Evolutionary conservation across 1,140 invertebrate species (phyloP), one percentile per base, ranked within the genome.

Genomic region (Brachionus paranguensis): DNA sequence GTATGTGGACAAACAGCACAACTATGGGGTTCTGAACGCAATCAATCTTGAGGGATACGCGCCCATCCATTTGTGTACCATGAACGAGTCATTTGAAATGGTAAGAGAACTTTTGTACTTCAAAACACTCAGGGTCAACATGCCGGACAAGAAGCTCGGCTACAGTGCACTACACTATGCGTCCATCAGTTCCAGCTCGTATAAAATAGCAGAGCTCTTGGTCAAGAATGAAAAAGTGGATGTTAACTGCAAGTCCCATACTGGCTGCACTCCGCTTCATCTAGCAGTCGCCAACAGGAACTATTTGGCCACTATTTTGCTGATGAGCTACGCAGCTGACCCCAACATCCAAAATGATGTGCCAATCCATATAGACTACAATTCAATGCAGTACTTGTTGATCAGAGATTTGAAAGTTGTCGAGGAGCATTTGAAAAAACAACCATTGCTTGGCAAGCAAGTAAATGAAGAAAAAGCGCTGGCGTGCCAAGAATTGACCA

Each of bases 271-370:
- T 47, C 72, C 72, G 10, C 47, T 76, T 27, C 72, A 76, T 29
- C 12, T 76, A 24, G 43, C 72, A 14, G 43, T 76, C 3, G 72
- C 72, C 2, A 76, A 76, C 43, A 47, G 47, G 27, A 76, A 76
- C 47, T 76, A 76, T 76, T 29, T 76, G 10, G 47, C 8, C 11
- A 50, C 72, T 27, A 29, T 47, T 11, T 20, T 76, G n/a, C 27
- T 76, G 11, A 14, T 76, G 43, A 2, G 43, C 27, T 53, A 76
- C 29, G 72, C 43, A 11, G 72, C 72, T 8, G 45, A 76, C 50
- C n/a, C 43, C 5, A 76, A 76, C 24, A 50, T 76, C n/a, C 72
- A 76, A 76, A 76, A 76, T 50, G 72, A 76, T 47, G 11, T 50
- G 5, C 72, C 72, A 47, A 8, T 76, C 2, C 72, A 76, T 20